These are phyloP conservation scores for Phalera bucephala DNA, from an alignment of 2,888 invertebrate species.

Conservation along the genomic window DNA sequence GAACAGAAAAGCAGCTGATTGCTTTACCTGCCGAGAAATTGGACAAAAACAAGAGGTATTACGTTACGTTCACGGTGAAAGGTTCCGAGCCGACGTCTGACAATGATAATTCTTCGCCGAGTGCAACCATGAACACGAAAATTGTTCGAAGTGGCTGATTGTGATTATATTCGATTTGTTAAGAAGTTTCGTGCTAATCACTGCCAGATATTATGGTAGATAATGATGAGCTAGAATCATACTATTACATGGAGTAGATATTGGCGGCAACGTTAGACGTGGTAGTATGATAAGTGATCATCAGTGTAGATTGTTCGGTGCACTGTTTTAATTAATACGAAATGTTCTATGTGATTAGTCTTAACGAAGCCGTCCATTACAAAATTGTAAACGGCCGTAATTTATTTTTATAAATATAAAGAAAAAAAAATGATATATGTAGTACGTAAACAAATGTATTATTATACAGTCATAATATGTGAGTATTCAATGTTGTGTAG, in stretches of 20 bases:
- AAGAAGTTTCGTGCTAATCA: conserved; percentile 22
- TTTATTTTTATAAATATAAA: conserved; percentile 47
- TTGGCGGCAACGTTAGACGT: too few species aligned
- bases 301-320: conserved; percentile 6
- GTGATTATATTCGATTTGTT: conserved; percentile 14
- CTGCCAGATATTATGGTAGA: conserved; percentile 33
- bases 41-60: conserved; percentile 95
- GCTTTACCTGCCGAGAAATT: conserved; percentile 93
- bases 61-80: conserved; percentile 96
- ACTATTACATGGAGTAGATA: not conserved
- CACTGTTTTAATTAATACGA: conserved; percentile 1
- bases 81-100: conserved; percentile 85
- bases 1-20: conserved; percentile 92
- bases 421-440: conserved; percentile 16
- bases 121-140: conserved; percentile 68
- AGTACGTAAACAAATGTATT: conserved; percentile 6
- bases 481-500: conserved; percentile 40
- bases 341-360: conserved; percentile 38
- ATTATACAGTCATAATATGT: conserved; percentile 6
- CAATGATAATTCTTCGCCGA: conserved; percentile 69
- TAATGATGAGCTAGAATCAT: not conserved
- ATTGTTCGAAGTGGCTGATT: conserved; percentile 59
- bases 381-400: conserved; percentile 18
- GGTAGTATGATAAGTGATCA: conserved; percentile 1
- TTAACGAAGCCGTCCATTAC: conserved; percentile 45